A percentile compares a stretch with the other conserved stretches of the same genome.
phyloP scores from a whole-genome alignment of 2,888 invertebrate genomes.

The Heteropelma amictum region DNA sequence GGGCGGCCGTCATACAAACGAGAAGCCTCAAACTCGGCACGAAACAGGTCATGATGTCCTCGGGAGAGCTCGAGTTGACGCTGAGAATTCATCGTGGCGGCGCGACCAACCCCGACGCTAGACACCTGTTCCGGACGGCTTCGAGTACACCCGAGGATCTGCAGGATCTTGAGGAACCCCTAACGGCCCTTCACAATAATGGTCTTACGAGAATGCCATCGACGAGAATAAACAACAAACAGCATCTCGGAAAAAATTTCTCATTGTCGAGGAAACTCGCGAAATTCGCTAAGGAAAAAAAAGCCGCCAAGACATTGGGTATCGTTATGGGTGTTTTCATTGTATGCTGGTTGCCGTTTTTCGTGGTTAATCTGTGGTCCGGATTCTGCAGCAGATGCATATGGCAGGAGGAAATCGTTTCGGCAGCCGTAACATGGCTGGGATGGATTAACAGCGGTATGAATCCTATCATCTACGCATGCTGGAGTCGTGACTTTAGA shows the following conservation, averaged over 20 bases:
- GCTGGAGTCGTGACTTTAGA: constrained; percentile 97
- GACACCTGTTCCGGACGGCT: constrained; percentile 74
- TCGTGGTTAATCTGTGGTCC: constrained; percentile 94
- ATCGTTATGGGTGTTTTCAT: constrained; percentile 99
- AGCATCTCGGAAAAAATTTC: constrained; percentile 91
- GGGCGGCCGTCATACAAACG: constrained; percentile 95
- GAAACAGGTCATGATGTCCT: constrained; percentile 91
- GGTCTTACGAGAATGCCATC: constrained; percentile 86
- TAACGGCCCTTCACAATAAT: constrained; percentile 88
- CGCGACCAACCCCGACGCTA: constrained; percentile 80
- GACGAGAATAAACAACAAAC: constrained; percentile 82
- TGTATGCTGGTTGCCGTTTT: constrained; percentile 98
- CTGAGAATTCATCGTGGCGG: constrained; percentile 96
- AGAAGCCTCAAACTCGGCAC: constrained; percentile 93
- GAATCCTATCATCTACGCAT: constrained; percentile 99
- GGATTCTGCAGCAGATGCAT: constrained; percentile 94
- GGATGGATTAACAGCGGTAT: constrained; percentile 98
- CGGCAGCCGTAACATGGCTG: constrained; percentile 94
- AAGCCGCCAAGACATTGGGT: constrained; percentile 97
- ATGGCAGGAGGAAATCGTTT: constrained; percentile 91
- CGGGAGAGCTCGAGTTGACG: constrained; percentile 92
- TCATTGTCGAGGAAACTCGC: constrained; percentile 95
- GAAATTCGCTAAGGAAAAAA: constrained; percentile 97
- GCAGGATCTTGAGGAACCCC: constrained; percentile 83
- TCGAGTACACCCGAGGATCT: constrained; percentile 73